These are phyloP conservation scores for Stegodyphus dumicola DNA, from an alignment of 1,140 invertebrate genomes.

Conservation along the genomic window DNA sequence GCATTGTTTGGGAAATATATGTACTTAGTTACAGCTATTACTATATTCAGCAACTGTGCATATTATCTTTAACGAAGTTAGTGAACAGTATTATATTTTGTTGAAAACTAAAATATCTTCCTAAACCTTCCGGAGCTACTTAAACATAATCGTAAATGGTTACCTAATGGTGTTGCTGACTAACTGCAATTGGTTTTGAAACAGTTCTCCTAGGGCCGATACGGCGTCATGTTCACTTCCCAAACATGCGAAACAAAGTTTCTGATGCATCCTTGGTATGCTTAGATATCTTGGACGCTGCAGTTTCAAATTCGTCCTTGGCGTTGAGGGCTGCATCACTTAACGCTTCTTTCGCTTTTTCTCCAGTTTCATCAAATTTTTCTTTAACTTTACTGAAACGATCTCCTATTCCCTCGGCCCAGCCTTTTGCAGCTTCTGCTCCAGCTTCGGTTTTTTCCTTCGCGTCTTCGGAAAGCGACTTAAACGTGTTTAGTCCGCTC, in stretches of 20 bases:
- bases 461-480: not conserved
- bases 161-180: too few species aligned
- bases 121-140: too few species aligned
- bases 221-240: not conserved
- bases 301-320: conserved; percentile 30
- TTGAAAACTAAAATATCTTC: too few species aligned
- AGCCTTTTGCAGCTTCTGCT: not conserved
- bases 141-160: too few species aligned
- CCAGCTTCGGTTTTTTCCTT: conserved; percentile 20
- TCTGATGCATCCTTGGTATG: conserved; percentile 16
- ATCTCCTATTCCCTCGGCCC: conserved; percentile 7
- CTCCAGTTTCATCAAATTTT: conserved; percentile 3
- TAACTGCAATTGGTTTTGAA: too few species aligned
- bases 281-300: conserved; percentile 27
- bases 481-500: not conserved
- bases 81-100: too few species aligned
- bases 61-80: too few species aligned
- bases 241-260: conserved; percentile 1
- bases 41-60: too few species aligned
- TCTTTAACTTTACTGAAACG: conserved; percentile 10
- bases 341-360: conserved; percentile 18
- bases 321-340: not conserved
- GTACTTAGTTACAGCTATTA: too few species aligned
- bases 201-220: too few species aligned
- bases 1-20: too few species aligned